phyloP scores from a whole-genome alignment of 2,113 vertebrate species.

The Varanus salvator region DNA sequence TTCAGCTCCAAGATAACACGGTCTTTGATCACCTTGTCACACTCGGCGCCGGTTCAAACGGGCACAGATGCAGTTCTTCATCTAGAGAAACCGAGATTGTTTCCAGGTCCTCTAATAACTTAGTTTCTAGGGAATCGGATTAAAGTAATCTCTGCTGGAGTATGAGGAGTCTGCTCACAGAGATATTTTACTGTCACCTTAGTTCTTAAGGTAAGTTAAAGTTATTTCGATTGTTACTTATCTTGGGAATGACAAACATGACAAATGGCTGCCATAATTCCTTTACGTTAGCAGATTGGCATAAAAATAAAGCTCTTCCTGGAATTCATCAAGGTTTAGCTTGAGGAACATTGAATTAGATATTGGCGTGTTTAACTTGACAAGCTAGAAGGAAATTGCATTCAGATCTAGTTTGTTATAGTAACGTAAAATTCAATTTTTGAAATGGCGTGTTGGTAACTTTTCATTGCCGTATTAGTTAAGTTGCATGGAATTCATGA shows the following conservation, averaged over 20 bases:
- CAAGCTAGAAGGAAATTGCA: slow-evolving; percentile 70
- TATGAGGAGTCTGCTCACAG: slow-evolving; percentile 38
- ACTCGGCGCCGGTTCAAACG: neutral
- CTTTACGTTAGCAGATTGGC: slow-evolving; percentile 65
- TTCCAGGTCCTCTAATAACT: slow-evolving; percentile 54
- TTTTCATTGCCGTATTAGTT: slow-evolving; percentile 36
- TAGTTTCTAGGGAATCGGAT: slow-evolving; percentile 70
- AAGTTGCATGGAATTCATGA: slow-evolving; percentile 44
- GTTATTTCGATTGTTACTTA: slow-evolving; percentile 71
- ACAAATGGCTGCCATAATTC: slow-evolving; percentile 76
- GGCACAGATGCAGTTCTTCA: neutral
- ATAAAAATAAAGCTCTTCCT: slow-evolving; percentile 60
- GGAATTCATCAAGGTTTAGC: slow-evolving; percentile 71
- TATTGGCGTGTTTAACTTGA: slow-evolving; percentile 70
- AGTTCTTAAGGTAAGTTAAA: slow-evolving; percentile 69
- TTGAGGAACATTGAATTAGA: slow-evolving; percentile 65
- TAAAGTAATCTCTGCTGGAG: slow-evolving; percentile 62
- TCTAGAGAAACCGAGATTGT: slow-evolving; percentile 23
- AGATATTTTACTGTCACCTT: slow-evolving; percentile 61
- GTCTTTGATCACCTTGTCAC: neutral
- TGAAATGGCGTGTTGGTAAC: slow-evolving; percentile 51
- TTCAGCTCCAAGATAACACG: neutral
- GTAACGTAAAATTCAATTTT: slow-evolving; percentile 35
- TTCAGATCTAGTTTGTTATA: slow-evolving; percentile 64
- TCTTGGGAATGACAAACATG: slow-evolving; percentile 65